Conservation (phyloP, 37 sponge, comb jelly and placozoan genomes). For the Halichondria panicea region DNA sequence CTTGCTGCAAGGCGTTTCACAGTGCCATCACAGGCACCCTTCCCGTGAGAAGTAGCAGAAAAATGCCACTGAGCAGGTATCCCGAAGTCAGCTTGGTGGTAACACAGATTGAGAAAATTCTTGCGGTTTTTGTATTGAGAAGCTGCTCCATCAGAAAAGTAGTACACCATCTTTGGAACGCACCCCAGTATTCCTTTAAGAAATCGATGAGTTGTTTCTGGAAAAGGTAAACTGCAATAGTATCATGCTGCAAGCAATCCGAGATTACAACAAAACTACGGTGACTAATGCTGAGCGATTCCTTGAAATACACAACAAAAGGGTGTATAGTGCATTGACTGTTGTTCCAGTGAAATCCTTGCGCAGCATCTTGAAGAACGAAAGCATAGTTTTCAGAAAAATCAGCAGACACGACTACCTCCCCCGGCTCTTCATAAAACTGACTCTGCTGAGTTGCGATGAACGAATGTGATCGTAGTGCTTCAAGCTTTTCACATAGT, state of each 20-base stretch:
- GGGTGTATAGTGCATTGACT: slow-evolving; percentile 34
- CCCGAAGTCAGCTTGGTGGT: slow-evolving; percentile 45
- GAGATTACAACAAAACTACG: slow-evolving; percentile 47
- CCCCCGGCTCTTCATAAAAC: slow-evolving; percentile 7
- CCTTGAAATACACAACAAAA: slow-evolving; percentile 25
- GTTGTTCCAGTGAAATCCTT: slow-evolving; percentile 59
- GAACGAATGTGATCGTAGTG: slow-evolving; percentile 13
- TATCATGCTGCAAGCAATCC: slow-evolving; percentile 41
- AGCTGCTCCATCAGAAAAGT: slow-evolving; percentile 65
- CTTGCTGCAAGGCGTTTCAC: slow-evolving; percentile 49
- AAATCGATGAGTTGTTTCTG: slow-evolving; percentile 33
- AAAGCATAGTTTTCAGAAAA: slow-evolving; percentile 56
- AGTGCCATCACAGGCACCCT: slow-evolving; percentile 68
- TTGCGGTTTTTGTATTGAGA: slow-evolving; percentile 54
- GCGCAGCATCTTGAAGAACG: slow-evolving; percentile 45
- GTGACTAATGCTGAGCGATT: slow-evolving; percentile 18
- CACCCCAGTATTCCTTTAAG: slow-evolving; percentile 10
- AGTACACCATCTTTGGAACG: slow-evolving; percentile 24
- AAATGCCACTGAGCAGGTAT: slow-evolving; percentile 62
- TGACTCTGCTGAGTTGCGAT: slow-evolving; percentile 30
- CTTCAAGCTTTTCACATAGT: slow-evolving; percentile 23
- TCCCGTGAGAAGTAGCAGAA: slow-evolving; percentile 52
- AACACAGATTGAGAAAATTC: slow-evolving; percentile 46
- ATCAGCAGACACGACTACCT: slow-evolving; percentile 25
- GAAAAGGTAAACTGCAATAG: slow-evolving; percentile 49